Conservation (phyloP, 2,113 vertebrate species). For the Poeciliopsis occidentalis region DNA sequence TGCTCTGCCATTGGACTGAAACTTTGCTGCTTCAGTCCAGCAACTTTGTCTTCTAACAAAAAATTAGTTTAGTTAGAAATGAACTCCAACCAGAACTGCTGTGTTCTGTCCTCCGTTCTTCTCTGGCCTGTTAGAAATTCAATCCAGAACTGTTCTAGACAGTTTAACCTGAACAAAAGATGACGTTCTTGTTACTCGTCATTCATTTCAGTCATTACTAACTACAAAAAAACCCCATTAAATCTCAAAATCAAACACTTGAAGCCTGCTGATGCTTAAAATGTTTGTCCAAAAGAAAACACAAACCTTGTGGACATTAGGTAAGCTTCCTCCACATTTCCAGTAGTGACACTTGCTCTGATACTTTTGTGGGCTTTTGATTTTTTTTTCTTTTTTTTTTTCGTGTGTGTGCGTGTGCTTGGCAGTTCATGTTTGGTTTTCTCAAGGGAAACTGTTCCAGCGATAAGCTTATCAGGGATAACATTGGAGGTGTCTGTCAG, state of each 20-base stretch:
- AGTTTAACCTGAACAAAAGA: neutral
- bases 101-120: too few relatives aligned
- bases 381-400: neutral
- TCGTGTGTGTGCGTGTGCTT: neutral
- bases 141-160: neutral
- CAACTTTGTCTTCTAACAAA: too few relatives aligned
- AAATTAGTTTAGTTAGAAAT: neutral
- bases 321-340: neutral
- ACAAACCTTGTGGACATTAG: neutral
- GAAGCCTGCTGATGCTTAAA: neutral
- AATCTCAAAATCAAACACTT: neutral
- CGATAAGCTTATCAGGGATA: conserved; percentile 63
- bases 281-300: neutral
- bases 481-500: conserved; percentile 57
- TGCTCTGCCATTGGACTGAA: neutral
- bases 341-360: too few relatives aligned
- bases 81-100: neutral
- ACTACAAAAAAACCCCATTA: neutral
- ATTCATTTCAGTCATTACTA: neutral
- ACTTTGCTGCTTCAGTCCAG: neutral
- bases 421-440: conserved; percentile 27
- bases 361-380: too few relatives aligned
- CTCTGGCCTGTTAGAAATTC: neutral
- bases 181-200: neutral
- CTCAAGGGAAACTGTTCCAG: conserved; percentile 34